Percentiles rank a stretch among this genome's conserved stretches.
These are phyloP conservation scores for Psammodynastes pulverulentus DNA, from an alignment of 2,113 vertebrate species.

Conservation along the genomic window DNA sequence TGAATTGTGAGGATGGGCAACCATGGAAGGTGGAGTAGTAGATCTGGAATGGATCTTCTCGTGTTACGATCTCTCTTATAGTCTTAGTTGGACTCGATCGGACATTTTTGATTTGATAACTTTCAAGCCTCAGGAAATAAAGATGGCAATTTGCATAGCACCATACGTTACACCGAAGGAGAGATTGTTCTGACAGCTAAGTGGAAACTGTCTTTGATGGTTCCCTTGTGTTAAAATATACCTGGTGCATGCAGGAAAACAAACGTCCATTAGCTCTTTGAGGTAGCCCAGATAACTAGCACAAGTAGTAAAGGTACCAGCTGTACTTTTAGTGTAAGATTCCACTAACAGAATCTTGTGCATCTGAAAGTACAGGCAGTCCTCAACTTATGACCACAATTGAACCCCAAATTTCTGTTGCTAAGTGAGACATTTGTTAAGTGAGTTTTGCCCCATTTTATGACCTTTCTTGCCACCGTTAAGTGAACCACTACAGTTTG, in stretches of 20 bases:
- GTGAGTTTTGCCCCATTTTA: background rate
- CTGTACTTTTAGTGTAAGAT: background rate
- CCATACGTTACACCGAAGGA: background rate
- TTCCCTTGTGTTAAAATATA: background rate
- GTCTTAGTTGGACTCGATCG: background rate
- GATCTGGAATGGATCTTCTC: background rate
- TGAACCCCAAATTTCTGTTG: background rate
- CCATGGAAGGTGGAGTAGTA: background rate
- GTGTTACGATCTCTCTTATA: background rate
- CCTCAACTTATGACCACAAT: background rate
- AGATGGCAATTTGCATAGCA: background rate
- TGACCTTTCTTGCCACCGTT: background rate
- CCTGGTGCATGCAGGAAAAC: background rate
- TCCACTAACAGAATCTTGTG: background rate
- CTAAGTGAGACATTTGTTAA: background rate
- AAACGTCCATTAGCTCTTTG: background rate
- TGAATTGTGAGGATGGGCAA: background rate
- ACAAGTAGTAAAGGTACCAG: background rate
- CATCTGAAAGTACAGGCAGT: background rate
- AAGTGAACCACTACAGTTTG: background rate
- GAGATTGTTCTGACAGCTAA: background rate
- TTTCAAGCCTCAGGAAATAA: background rate
- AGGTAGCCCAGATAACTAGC: background rate
- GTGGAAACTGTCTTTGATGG: background rate
- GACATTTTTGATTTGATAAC: background rate